Conservation (phyloP, 2,888 invertebrate genomes). For the Coenonympha arcania region DNA sequence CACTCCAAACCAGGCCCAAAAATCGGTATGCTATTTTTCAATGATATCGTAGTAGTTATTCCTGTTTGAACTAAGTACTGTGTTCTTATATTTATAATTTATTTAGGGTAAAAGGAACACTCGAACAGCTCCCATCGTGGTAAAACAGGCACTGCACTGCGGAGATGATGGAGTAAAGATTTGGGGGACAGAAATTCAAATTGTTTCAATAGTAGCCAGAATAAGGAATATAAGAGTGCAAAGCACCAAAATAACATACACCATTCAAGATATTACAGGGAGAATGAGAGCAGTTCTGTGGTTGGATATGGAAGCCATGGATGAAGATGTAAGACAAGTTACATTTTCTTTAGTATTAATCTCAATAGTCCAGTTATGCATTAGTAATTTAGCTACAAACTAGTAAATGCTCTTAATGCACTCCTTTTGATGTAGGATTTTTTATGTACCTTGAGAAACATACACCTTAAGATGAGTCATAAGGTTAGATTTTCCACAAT, state of each 20-base stretch:
- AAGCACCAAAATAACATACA: slow-evolving; percentile 69
- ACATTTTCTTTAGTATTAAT: too few species aligned
- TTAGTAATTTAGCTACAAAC: too few species aligned
- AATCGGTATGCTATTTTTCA: slow-evolving; percentile 59
- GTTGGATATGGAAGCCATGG: slow-evolving; percentile 67
- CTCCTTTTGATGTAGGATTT: too few species aligned
- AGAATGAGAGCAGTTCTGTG: slow-evolving; percentile 67
- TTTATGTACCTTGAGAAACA: too few species aligned
- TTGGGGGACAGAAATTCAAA: slow-evolving; percentile 70
- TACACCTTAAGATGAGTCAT: too few species aligned
- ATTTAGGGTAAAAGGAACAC: slow-evolving; percentile 59
- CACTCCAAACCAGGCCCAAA: slow-evolving; percentile 62
- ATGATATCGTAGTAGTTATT: too few species aligned
- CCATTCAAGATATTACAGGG: slow-evolving; percentile 69
- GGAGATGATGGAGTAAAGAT: slow-evolving; percentile 69
- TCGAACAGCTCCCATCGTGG: slow-evolving; percentile 67
- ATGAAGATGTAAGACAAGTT: slow-evolving; percentile 56
- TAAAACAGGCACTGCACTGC: slow-evolving; percentile 62
- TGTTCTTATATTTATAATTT: not conserved
- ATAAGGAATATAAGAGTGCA: slow-evolving; percentile 62
- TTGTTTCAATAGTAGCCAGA: slow-evolving; percentile 60
- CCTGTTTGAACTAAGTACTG: not conserved
- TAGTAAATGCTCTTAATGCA: too few species aligned
- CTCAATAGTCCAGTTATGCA: too few species aligned
- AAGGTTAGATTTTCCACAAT: too few species aligned